A percentile compares a stretch with the other conserved stretches of the same genome.
Evolutionary conservation across 2,113 vertebrate species (phyloP).

Genomic region (Malurus melanocephalus): DNA sequence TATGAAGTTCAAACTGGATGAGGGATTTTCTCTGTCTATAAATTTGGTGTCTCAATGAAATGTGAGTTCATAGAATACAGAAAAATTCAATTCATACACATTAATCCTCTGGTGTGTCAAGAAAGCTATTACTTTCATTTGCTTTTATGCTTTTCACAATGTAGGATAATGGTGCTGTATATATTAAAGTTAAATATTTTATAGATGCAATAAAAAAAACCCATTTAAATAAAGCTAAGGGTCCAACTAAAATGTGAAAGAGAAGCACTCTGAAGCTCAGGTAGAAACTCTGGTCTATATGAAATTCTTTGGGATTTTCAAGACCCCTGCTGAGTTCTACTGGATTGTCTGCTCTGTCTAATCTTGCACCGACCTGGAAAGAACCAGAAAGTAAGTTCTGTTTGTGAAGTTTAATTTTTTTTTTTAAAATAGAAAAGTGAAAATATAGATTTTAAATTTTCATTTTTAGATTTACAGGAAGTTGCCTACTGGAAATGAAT

Average conservation of each 20-base stretch:
- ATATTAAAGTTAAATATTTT: slow-evolving; percentile 40
- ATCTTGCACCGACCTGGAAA: neutral
- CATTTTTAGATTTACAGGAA: neutral
- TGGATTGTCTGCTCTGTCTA: neutral
- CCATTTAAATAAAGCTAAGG: neutral
- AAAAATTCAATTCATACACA: neutral
- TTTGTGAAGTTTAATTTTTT: neutral
- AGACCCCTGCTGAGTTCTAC: neutral
- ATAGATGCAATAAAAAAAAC: neutral
- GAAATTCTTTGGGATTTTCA: neutral
- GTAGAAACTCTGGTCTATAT: neutral
- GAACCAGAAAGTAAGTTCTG: neutral
- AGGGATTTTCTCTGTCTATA: slow-evolving; percentile 14
- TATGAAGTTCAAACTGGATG: neutral
- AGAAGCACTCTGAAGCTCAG: neutral
- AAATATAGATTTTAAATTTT: neutral
- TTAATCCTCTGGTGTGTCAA: neutral
- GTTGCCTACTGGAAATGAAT: neutral
- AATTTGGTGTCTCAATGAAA: slow-evolving; percentile 10
- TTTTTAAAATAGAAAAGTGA: neutral
- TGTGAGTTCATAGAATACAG: slow-evolving; percentile 11
- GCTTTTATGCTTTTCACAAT: neutral
- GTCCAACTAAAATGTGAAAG: neutral
- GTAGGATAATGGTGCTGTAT: slow-evolving; percentile 12
- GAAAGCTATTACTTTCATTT: neutral